Percentiles rank a stretch among this genome's conserved stretches.
phyloP scores from a whole-genome alignment of 37 sponge, comb jelly and placozoan species.

The Dysidea cf. avara region DNA sequence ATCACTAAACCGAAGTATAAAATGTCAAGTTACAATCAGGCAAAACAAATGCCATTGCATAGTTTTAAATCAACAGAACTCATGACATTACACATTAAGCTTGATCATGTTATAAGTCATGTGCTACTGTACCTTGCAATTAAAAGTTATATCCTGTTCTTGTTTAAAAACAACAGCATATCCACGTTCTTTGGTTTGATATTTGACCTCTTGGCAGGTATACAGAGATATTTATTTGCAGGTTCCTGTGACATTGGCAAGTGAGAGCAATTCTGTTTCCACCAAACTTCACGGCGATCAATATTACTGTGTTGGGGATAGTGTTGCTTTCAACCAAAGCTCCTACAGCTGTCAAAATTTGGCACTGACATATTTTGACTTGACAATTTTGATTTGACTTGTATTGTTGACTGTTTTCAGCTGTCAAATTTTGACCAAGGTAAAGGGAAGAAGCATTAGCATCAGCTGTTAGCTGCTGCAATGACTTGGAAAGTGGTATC shows the following conservation, averaged over 20 bases:
- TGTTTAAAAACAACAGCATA: not conserved
- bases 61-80: no score
- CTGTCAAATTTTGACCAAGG: not conserved
- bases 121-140: no score
- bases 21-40: no score
- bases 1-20: no score
- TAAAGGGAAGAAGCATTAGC: not conserved
- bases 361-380: not conserved
- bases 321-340: not conserved
- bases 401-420: not conserved
- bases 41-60: no score
- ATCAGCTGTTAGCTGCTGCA: no score
- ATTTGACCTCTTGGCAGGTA: slow-evolving; percentile 20
- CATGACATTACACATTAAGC: no score
- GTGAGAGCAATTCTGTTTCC: slow-evolving; percentile 1
- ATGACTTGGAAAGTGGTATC: no score
- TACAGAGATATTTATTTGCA: no score
- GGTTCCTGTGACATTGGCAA: slow-evolving; percentile 4
- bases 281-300: not conserved
- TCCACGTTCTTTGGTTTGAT: slow-evolving; percentile 13
- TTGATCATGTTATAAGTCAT: no score
- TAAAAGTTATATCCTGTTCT: no score
- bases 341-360: not conserved
- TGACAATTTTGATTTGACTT: no score
- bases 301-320: not conserved